Evolutionary conservation across 1,140 invertebrate genomes (phyloP).

Genomic region (Xylocopa sonorina): DNA sequence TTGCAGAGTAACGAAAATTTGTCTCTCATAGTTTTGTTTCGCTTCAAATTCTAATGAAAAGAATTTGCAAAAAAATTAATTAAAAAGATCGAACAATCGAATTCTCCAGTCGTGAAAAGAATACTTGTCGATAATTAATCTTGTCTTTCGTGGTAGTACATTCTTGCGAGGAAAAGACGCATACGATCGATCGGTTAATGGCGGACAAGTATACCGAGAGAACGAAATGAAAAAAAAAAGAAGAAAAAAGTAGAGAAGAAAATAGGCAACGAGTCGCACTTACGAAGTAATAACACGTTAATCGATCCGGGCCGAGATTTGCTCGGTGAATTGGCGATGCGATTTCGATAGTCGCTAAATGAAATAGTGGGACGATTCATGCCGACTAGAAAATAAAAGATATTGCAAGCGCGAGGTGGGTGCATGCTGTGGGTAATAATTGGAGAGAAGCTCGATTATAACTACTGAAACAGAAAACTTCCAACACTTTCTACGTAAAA

Average conservation of each 20-base stretch:
- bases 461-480: conserved; percentile 51
- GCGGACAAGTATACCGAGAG: too few relatives aligned
- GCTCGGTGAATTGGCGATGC: not conserved
- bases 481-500: conserved; percentile 56
- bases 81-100: not conserved
- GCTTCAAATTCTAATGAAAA: not conserved
- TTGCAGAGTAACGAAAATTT: too few relatives aligned
- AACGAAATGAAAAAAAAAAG: not conserved
- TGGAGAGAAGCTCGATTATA: conserved; percentile 65
- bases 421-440: conserved; percentile 59
- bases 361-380: conserved; percentile 51
- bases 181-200: not conserved
- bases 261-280: not conserved
- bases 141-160: not conserved
- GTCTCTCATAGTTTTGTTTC: too few relatives aligned
- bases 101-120: not conserved
- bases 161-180: not conserved
- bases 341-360: conserved; percentile 40
- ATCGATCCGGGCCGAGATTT: not conserved
- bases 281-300: not conserved
- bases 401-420: conserved; percentile 59
- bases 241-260: not conserved
- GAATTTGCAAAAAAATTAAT: not conserved
- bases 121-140: too few relatives aligned
- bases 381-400: conserved; percentile 58